Evolutionary conservation across 23 tunicate species (phyloP), one percentile per base, ranked within the genome.

Genomic region (Styela clava): DNA sequence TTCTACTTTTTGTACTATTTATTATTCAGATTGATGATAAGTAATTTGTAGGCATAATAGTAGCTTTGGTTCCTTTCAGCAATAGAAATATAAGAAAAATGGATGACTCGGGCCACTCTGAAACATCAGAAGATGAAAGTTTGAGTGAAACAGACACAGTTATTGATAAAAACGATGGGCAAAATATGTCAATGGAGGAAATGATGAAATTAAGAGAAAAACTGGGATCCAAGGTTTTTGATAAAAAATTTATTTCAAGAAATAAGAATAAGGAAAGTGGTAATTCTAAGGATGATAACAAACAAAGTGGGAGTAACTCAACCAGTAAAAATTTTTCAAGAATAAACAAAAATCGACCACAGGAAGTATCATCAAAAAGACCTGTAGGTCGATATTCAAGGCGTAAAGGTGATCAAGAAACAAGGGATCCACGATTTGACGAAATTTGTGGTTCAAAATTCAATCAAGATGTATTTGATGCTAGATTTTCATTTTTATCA

Each of bases 381-480:
- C 52, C 62, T 63, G 88, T 79, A 5, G 72, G 71, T 12, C 88
- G 89, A 61, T 62, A 82, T 2, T 7, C 65, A 5, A 37, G 67
- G 27, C 69, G 64, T 24, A 24, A 61, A 68, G 62, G 35, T 26
- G 28, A 22, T 34, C 18, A 69, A 2, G 64, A 64, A 79, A 22
- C 86, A 33, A 62, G 97, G 56, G 97, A 92, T 63, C 97, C 97
- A 44, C 74, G 97, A 63, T 92, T 92, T 92, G 97, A 92, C 69
- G 78, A 85, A 56, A 68, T 92, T 24, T 92, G 97, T 76, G 97
- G 97, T 26, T 70, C 88, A 2, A 74, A 92, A 44, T 92, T 88
- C 33, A 67, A 87, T 44, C 79, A 92, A 79, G 97, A 87, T 24
- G 64, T 82, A 20, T 92, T 86, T 67, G 83, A 92, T 65, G 83